Evolutionary conservation across 2,888 invertebrate species (phyloP).

Genomic region (Agrochola litura): DNA sequence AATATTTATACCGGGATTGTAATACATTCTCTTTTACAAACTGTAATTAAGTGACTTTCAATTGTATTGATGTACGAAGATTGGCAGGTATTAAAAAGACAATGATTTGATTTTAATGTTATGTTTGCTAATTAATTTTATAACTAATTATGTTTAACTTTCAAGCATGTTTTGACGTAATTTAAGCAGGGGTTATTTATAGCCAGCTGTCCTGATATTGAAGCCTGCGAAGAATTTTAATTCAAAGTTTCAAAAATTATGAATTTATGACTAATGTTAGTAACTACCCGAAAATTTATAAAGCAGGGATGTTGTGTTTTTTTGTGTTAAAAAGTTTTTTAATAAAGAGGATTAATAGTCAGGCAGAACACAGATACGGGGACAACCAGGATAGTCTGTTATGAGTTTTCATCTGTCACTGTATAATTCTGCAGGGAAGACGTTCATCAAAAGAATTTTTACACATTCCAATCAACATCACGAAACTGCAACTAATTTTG

Average conservation of each 20-base stretch:
- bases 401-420: no score
- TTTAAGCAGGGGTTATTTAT: background rate
- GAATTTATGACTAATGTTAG: background rate
- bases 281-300: background rate
- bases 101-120: conserved; percentile 8
- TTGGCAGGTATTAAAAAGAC: background rate
- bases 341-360: no score
- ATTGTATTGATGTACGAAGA: background rate
- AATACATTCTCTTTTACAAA: background rate
- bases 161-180: background rate
- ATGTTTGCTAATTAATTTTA: background rate
- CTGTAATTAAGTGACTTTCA: background rate
- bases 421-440: background rate
- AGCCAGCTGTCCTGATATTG: background rate
- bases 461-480: background rate
- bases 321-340: no score
- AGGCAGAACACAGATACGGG: background rate
- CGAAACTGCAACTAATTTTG: conserved; percentile 34
- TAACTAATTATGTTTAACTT: background rate
- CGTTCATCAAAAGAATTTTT: background rate
- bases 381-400: no score
- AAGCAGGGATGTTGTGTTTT: no score
- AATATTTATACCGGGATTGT: conserved; percentile 24
- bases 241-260: conserved; percentile 1
- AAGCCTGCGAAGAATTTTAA: background rate